Percentiles rank a stretch among this genome's conserved stretches.
phyloP scores from a whole-genome alignment of 2,888 invertebrate genomes.

The Masnerella sp. region DNA sequence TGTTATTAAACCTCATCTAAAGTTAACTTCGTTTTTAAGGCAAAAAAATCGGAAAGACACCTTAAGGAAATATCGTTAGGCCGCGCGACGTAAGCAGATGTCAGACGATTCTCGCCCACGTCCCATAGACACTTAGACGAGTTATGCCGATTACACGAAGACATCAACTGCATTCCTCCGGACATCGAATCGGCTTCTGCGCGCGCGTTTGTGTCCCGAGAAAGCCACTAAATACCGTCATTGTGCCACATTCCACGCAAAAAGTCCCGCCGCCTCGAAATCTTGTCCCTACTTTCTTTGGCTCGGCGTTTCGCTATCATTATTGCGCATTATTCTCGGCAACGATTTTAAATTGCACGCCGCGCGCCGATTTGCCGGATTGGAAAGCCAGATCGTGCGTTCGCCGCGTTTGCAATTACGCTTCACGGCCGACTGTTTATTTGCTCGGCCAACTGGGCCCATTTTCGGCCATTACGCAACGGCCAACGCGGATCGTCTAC shows the following conservation, averaged over 20 bases:
- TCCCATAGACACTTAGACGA: constrained; percentile 21
- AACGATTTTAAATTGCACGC: constrained; percentile 41
- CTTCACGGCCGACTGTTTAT: constrained; percentile 9
- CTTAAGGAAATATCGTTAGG: constrained; percentile 48
- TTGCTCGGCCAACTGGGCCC: constrained; percentile 6
- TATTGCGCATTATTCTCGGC: constrained; percentile 34
- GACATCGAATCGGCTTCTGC: constrained; percentile 29
- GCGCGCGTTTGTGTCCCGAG: constrained; percentile 29
- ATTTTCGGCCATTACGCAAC: constrained; percentile 20
- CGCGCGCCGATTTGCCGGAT: constrained; percentile 18
- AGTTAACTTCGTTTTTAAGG: no score
- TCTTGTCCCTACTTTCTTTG: constrained; percentile 41
- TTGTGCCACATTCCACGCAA: constrained; percentile 49
- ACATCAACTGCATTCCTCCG: constrained; percentile 39
- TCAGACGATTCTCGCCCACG: constrained; percentile 34
- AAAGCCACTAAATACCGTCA: constrained; percentile 47
- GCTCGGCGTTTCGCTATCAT: constrained; percentile 32
- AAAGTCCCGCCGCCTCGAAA: constrained; percentile 31
- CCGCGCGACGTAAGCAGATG: constrained; percentile 22
- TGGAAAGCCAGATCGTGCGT: constrained; percentile 17
- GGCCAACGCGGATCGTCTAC: constrained; percentile 1
- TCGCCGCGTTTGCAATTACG: constrained; percentile 11
- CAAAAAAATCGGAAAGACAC: no score
- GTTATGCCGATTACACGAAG: constrained; percentile 32
- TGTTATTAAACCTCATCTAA: no score